Conservation (phyloP, 2,888 invertebrate species). For the Venusia cambrica region DNA sequence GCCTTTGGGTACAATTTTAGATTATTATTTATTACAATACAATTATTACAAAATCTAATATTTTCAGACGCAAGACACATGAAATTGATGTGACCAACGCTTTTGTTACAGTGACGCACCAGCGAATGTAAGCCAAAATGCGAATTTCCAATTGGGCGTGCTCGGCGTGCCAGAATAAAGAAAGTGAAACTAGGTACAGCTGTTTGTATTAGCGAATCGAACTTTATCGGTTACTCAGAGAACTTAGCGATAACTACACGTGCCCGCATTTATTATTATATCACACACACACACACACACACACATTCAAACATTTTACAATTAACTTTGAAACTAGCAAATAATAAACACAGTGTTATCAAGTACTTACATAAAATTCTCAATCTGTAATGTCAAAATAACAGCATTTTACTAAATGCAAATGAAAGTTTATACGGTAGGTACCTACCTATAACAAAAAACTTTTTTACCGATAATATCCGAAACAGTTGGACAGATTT, state of each 20-base stretch:
- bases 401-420: too few relatives aligned
- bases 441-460: too few relatives aligned
- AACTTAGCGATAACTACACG: slow-evolving; percentile 48
- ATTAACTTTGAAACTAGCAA: too few relatives aligned
- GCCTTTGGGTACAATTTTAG: too few relatives aligned
- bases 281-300: slow-evolving; percentile 51
- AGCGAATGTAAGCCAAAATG: slow-evolving; percentile 32
- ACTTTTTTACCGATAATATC: too few relatives aligned
- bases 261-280: slow-evolving; percentile 44
- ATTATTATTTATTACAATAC: too few relatives aligned
- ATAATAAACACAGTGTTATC: too few relatives aligned
- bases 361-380: too few relatives aligned
- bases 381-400: too few relatives aligned
- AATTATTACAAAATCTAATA: too few relatives aligned
- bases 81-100: slow-evolving; percentile 24
- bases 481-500: too few relatives aligned
- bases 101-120: slow-evolving; percentile 33
- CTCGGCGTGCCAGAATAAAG: slow-evolving; percentile 32
- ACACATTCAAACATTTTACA: slow-evolving; percentile 45
- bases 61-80: slow-evolving; percentile 10
- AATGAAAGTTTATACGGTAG: too few relatives aligned
- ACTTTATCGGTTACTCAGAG: slow-evolving; percentile 48
- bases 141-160: slow-evolving; percentile 27
- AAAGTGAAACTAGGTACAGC: slow-evolving; percentile 41
- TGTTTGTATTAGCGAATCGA: slow-evolving; percentile 33